Evolutionary conservation across 1,140 invertebrate genomes (phyloP).

Genomic region (Hormaphis cornu): DNA sequence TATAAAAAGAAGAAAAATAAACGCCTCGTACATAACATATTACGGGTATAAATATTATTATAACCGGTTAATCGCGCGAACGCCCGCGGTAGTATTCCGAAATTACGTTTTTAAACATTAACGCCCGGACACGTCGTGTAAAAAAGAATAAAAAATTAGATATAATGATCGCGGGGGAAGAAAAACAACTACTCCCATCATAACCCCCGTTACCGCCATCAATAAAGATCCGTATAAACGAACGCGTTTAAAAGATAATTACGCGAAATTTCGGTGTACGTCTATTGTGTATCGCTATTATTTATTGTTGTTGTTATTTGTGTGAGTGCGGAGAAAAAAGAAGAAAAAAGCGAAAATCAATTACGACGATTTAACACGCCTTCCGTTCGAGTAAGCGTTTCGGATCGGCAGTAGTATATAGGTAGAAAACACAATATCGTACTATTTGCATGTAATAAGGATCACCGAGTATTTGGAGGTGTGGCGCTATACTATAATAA

Average conservation of each 20-base stretch:
- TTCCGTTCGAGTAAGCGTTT: slow-evolving; percentile 12
- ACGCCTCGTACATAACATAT: too few species aligned
- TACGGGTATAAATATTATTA: too few species aligned
- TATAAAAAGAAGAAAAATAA: not conserved
- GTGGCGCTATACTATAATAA: too few species aligned
- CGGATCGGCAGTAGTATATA: not conserved
- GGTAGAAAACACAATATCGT: too few species aligned
- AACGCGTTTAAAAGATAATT: slow-evolving; percentile 12
- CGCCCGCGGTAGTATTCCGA: not conserved
- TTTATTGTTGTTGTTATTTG: too few species aligned
- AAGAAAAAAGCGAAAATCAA: slow-evolving; percentile 3
- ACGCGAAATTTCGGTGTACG: not conserved
- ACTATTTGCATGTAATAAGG: too few species aligned
- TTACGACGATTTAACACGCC: slow-evolving; percentile 22
- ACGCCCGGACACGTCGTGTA: not conserved
- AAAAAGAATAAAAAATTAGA: not conserved
- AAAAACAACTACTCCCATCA: not conserved
- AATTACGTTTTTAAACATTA: slow-evolving; percentile 25
- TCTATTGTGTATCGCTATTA: too few species aligned
- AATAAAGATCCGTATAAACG: slow-evolving; percentile 9
- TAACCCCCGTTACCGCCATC: not conserved
- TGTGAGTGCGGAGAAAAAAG: too few species aligned
- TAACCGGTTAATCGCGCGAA: not conserved
- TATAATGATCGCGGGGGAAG: slow-evolving; percentile 4
- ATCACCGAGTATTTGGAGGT: too few species aligned